Base-by-base conservation (phyloP, 1,140 invertebrate species). In the Polypedilum pembai region DNA sequence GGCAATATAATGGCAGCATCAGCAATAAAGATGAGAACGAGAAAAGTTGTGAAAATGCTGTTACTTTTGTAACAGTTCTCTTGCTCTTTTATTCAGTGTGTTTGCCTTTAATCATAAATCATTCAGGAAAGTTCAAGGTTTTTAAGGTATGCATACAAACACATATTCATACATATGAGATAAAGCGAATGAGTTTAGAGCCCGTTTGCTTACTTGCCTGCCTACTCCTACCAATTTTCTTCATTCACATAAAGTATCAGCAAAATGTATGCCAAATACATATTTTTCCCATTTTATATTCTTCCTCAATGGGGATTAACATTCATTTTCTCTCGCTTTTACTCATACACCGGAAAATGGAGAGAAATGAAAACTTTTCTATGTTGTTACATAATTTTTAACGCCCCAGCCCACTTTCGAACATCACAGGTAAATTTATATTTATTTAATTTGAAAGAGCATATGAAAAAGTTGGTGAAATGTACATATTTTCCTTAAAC, bases 91-190 rank as follows among this genome's bases (percentile, higher is more conserved):
- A n/a, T 56, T n/a, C 45, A n/a, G 12, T 56, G 7, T 69, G 65
- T 69, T 18, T 69, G 65, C 65, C 20, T 21, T 69, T 20, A 69
- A 69, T 69, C 65, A 69, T 69, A 69, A 69, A 69, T 69, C 65
- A 69, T 69, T 69, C 65, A 69, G 65, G 10, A 69, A 69, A 69
- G 65, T 69, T 69, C 65, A 69, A 69, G 65, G 65, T 69, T 69
- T 33, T 33, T 69, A 56, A 56, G 10, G 65, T 69, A 69, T 69
- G 10, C 18, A 18, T 20, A 69, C 17, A 69, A 69, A n/a, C n/a
- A n/a, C 15, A 56, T 15, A 56, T 15, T 15, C 45, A 12, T 56
- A 56, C 8, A 56, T 12, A 56, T 56, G n/a, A 33, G 24, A n/a
- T 8, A 45, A 15, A 56, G 12, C 15, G 45, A 56, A 56, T 56